Evolutionary conservation across 2,797 vertebrate genomes (phyloP).

Genomic region (Tragelaphus oryx): DNA sequence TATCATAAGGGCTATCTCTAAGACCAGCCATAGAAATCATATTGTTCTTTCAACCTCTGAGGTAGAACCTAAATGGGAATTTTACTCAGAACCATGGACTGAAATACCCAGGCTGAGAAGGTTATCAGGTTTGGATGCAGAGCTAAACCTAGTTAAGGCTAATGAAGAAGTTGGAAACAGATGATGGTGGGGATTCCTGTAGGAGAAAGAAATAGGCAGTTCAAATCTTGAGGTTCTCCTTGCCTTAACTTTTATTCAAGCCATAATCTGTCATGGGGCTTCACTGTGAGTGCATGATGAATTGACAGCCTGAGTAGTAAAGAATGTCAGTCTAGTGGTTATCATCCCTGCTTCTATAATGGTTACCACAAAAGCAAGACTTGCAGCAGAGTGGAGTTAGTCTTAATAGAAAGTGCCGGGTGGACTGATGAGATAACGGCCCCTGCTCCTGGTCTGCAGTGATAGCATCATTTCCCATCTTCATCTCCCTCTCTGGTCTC

Average conservation of each 20-base stretch:
- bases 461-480: background rate
- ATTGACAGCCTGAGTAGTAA: background rate
- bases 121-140: slow-evolving; percentile 1
- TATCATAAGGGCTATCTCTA: background rate
- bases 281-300: background rate
- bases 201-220: background rate
- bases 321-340: background rate
- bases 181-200: background rate
- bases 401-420: background rate
- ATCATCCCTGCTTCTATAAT: background rate
- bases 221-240: background rate
- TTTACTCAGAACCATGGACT: slow-evolving; percentile 3
- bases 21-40: background rate
- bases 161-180: background rate
- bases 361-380: background rate
- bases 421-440: background rate
- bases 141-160: background rate
- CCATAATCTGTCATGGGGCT: background rate
- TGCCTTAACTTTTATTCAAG: background rate
- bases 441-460: background rate
- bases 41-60: background rate
- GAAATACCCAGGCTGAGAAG: background rate
- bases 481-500: background rate
- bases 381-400: background rate
- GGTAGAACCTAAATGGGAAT: background rate